A percentile compares a stretch with the other conserved stretches of the same genome.
phyloP scores from a whole-genome alignment of 2,113 vertebrate genomes.

The Paramormyrops kingsleyae region DNA sequence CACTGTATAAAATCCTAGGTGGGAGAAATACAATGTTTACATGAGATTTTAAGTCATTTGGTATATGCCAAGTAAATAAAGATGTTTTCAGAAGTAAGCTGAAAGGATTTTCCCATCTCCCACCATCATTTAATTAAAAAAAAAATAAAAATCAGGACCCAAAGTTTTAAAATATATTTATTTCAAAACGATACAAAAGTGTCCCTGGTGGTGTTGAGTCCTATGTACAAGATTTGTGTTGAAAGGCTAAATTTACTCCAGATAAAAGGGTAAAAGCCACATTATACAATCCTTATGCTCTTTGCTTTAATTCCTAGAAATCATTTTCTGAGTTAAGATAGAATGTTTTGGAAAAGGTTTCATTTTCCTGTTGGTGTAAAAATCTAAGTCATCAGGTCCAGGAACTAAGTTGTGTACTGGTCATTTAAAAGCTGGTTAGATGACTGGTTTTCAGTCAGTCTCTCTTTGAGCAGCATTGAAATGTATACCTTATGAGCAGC shows the following conservation, averaged over 20 bases:
- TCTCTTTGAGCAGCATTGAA: not conserved
- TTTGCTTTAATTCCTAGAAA: not conserved
- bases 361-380: not conserved
- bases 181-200: slow-evolving; percentile 20
- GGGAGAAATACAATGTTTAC: slow-evolving; percentile 13
- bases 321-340: not conserved
- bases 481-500: not conserved
- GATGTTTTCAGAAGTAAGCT: slow-evolving; percentile 14
- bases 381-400: not conserved
- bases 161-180: slow-evolving; percentile 18
- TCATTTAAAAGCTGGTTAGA: not conserved
- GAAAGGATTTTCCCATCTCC: not conserved
- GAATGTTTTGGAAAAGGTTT: not conserved
- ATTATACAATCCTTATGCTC: not conserved
- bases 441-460: not conserved
- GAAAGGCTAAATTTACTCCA: not conserved
- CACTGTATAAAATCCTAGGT: slow-evolving; percentile 33
- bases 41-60: slow-evolving; percentile 22
- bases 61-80: slow-evolving; percentile 38
- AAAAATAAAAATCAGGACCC: not conserved
- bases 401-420: not conserved
- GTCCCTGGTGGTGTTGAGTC: not conserved
- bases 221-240: not conserved
- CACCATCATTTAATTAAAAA: not conserved
- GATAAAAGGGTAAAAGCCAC: not conserved